Percentiles rank a stretch among this genome's conserved stretches.
Evolutionary conservation across 2,113 vertebrate species (phyloP).

Genomic region (Dipodomys stephensi): DNA sequence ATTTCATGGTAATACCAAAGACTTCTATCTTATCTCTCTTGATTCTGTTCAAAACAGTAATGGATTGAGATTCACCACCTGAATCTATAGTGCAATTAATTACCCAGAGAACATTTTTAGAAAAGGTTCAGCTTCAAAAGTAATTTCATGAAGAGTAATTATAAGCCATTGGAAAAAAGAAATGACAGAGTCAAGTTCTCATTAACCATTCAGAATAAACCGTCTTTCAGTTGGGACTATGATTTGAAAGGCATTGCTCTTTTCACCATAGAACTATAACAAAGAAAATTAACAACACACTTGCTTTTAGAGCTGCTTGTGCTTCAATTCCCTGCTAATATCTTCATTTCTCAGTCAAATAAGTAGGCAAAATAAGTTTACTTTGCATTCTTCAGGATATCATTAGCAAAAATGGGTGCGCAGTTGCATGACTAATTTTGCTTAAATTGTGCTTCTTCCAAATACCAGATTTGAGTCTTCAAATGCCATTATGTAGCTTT

Average conservation of each 20-base stretch:
- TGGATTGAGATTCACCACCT: slow-evolving; percentile 24
- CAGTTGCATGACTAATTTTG: slow-evolving; percentile 84
- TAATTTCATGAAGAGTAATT: slow-evolving; percentile 57
- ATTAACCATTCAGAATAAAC: slow-evolving; percentile 42
- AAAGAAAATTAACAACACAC: slow-evolving; percentile 40
- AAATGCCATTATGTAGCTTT: slow-evolving; percentile 72
- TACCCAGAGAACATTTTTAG: slow-evolving; percentile 23
- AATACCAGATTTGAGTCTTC: slow-evolving; percentile 81
- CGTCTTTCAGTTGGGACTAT: slow-evolving; percentile 35
- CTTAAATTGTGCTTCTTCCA: slow-evolving; percentile 83
- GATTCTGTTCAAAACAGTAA: slow-evolving; percentile 33
- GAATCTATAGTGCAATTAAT: slow-evolving; percentile 49
- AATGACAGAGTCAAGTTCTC: neutral
- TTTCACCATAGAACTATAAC: slow-evolving; percentile 55
- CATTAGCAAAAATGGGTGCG: slow-evolving; percentile 78
- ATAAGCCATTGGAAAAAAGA: slow-evolving; percentile 16
- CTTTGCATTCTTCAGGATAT: slow-evolving; percentile 76
- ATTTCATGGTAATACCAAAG: neutral
- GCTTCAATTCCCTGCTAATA: slow-evolving; percentile 64
- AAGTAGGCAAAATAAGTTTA: slow-evolving; percentile 80
- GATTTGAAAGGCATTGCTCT: slow-evolving; percentile 53
- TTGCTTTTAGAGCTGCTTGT: slow-evolving; percentile 43
- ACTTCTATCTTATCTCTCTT: neutral
- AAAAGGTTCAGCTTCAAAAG: slow-evolving; percentile 44
- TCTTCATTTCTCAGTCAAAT: slow-evolving; percentile 77